phyloP scores from a whole-genome alignment of 2,113 vertebrate genomes.

The Odocoileus hemionus region DNA sequence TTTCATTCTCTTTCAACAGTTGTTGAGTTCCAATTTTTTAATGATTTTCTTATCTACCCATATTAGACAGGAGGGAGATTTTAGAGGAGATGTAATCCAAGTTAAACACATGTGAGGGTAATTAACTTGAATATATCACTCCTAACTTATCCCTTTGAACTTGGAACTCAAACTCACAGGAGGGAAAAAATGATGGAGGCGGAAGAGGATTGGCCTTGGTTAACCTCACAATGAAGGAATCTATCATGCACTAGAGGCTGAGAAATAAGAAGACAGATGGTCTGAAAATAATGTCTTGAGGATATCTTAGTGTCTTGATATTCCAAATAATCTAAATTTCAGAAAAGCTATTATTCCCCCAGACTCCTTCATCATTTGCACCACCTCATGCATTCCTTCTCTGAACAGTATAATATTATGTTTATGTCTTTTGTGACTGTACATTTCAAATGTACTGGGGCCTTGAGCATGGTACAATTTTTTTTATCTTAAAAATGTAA shows the following conservation, averaged over 20 bases:
- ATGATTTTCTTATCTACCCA: slow-evolving; percentile 61
- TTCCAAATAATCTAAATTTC: slow-evolving; percentile 45
- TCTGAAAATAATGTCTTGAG: slow-evolving; percentile 42
- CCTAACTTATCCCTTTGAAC: slow-evolving; percentile 64
- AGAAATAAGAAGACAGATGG: slow-evolving; percentile 42
- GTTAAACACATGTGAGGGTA: slow-evolving; percentile 59
- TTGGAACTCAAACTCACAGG: slow-evolving; percentile 48
- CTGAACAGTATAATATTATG: not conserved
- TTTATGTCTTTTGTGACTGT: slow-evolving; percentile 53
- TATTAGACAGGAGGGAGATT: slow-evolving; percentile 46
- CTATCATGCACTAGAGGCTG: not conserved
- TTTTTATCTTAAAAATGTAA: slow-evolving; percentile 67
- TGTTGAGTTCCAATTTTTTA: slow-evolving; percentile 40
- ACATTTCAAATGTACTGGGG: slow-evolving; percentile 59
- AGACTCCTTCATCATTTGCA: not conserved
- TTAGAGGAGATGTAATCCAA: slow-evolving; percentile 64
- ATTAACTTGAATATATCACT: slow-evolving; percentile 69
- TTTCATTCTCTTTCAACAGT: slow-evolving; percentile 39
- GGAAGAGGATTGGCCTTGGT: slow-evolving; percentile 33
- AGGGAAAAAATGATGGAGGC: slow-evolving; percentile 31
- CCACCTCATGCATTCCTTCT: not conserved
- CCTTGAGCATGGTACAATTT: slow-evolving; percentile 62
- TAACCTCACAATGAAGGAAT: slow-evolving; percentile 54
- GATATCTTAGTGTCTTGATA: slow-evolving; percentile 42
- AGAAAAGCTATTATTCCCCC: not conserved